Evolutionary conservation across 2,113 vertebrate genomes (phyloP).

Genomic region (Trematomus loennbergii): DNA sequence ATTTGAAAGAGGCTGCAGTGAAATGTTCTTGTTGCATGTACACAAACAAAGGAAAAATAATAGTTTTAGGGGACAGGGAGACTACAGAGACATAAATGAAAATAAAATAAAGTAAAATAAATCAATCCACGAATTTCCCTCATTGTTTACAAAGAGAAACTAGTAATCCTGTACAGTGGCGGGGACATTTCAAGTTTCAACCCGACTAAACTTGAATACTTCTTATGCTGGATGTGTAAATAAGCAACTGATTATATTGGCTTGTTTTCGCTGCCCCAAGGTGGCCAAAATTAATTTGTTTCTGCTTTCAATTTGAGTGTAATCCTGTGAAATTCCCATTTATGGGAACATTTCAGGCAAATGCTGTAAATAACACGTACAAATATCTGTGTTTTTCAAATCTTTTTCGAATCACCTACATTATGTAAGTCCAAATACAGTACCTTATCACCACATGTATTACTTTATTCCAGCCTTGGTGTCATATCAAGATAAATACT

Average conservation of each 20-base stretch:
- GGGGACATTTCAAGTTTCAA: not conserved
- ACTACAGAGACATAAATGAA: not conserved
- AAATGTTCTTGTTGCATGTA: not conserved
- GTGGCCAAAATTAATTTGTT: not conserved
- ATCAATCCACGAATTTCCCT: not conserved
- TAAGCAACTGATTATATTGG: too few relatives aligned
- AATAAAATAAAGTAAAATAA: not conserved
- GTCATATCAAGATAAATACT: slow-evolving; percentile 57
- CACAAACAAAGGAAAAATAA: not conserved
- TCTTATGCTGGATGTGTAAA: too few relatives aligned
- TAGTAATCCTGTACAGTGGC: not conserved
- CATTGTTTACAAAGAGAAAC: not conserved
- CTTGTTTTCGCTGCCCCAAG: too few relatives aligned
- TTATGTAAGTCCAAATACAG: slow-evolving; percentile 1
- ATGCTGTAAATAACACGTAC: not conserved
- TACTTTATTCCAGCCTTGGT: slow-evolving; percentile 26
- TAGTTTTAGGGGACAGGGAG: not conserved
- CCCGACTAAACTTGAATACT: not conserved
- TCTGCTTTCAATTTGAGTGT: not conserved
- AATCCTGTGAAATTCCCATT: not conserved
- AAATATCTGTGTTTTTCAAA: not conserved
- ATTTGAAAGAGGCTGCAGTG: too few relatives aligned
- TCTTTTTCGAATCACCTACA: not conserved
- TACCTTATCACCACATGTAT: slow-evolving; percentile 17
- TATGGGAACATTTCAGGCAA: not conserved